Evolutionary conservation across 2,888 invertebrate species (phyloP), one percentile per base, ranked within the genome.

Genomic region (Cheilosia vernalis): DNA sequence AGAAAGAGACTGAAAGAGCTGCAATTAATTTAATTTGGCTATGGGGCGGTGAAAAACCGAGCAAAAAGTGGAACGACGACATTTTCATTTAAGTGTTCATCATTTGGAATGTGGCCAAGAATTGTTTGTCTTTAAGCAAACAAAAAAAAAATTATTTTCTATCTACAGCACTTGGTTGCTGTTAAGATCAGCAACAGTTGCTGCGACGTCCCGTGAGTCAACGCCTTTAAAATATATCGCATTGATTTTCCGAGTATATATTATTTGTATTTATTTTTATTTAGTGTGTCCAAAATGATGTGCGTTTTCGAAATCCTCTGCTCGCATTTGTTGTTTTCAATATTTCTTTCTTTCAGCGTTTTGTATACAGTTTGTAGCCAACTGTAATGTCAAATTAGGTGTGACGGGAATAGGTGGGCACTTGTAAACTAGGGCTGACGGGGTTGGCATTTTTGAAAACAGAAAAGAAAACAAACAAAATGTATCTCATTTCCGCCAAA

Each of bases 41-140:
- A 47, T 70, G 81, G 60, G 85, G 70, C 85, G 81, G 66, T 76
- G 85, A 81, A 85, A 85, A 81, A 85, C 53, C 81, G 51, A 81
- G 44, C 80, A 85, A 77, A 85, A 85, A 77, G 37, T 85, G 60
- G 80, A 80, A 84, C 81, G 81, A 81, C 81, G 81, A 85, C 85
- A 85, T 85, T 85, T 85, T 81, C 85, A 72, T 84, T 85, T 81
- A 81, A 81, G 85, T 85, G 85, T 85, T 85, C 76, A 77, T 85
- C 85, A 42, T 72, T 81, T 85, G 85, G 85, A 77, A 61, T 61
- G 30, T 47, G 42, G 81, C 85, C 85, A 85, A 81, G 70, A 81
- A 70, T 61, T 76, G 49, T 80, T 76, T 21, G 74, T 73, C 49
- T 7, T 19, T 13, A 66, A 24, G 51, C 42, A 53, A 72, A 37